Conservation (phyloP, 2,888 invertebrate genomes). For the Venusia cambrica region DNA sequence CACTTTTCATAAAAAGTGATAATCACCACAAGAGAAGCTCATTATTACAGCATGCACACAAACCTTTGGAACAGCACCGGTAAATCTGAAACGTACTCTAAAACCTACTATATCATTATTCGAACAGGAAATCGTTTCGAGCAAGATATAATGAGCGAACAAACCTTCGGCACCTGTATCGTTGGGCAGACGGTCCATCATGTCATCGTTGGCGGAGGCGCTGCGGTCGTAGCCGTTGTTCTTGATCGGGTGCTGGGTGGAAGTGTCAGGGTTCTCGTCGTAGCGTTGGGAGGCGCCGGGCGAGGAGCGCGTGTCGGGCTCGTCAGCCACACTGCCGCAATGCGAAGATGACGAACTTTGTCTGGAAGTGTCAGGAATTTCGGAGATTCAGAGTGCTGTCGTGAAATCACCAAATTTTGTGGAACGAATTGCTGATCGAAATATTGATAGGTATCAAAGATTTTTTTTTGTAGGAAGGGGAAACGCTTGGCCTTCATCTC, state of each 20-base stretch:
- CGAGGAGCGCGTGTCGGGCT: conserved; percentile 76
- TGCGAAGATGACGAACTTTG: conserved; percentile 79
- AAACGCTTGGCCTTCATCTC: no score
- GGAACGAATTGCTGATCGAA: not conserved
- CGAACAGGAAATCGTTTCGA: no score
- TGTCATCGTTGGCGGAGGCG: conserved; percentile 66
- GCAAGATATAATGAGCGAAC: conserved; percentile 29
- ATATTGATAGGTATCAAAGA: not conserved
- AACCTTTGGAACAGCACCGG: conserved; percentile 11
- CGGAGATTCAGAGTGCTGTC: no score
- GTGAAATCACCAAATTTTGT: not conserved
- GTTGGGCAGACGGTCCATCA: conserved; percentile 70
- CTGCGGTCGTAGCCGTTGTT: conserved; percentile 78
- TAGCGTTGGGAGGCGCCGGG: conserved; percentile 73
- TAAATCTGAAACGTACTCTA: conserved; percentile 13
- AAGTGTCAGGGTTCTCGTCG: conserved; percentile 71
- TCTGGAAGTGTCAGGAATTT: conserved; percentile 53
- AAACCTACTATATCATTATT: conserved; percentile 23
- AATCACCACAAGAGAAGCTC: no score
- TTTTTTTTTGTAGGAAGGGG: no score
- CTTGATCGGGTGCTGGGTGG: conserved; percentile 73
- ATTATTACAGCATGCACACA: conserved; percentile 16
- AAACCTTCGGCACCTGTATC: conserved; percentile 79
- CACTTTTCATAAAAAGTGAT: no score
- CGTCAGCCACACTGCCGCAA: conserved; percentile 73